Evolutionary conservation across 2,888 invertebrate species (phyloP).

Genomic region (Phlogophora meticulosa): DNA sequence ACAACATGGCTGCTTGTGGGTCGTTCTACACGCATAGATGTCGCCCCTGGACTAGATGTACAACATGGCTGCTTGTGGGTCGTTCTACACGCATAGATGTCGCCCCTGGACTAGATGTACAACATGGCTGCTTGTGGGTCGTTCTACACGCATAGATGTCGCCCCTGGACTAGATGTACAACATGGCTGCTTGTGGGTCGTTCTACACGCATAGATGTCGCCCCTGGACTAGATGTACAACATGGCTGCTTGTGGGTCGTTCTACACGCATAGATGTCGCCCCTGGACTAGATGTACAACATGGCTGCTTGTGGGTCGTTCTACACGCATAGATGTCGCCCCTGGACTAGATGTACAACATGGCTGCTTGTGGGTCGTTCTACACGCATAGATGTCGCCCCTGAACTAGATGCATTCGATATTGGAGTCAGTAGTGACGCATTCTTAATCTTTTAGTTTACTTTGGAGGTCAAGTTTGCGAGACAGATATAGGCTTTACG

Average conservation of each 20-base stretch:
- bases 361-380: neutral
- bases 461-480: slow-evolving; percentile 14
- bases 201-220: neutral
- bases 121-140: neutral
- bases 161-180: slow-evolving; percentile 32
- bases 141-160: neutral
- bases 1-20: neutral
- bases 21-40: no score
- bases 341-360: slow-evolving; percentile 30
- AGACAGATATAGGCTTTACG: slow-evolving; percentile 3
- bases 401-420: slow-evolving; percentile 29
- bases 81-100: no score
- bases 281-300: slow-evolving; percentile 32
- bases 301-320: neutral
- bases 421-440: slow-evolving; percentile 13
- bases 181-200: neutral
- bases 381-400: neutral
- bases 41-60: slow-evolving; percentile 34
- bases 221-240: slow-evolving; percentile 32
- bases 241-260: neutral
- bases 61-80: neutral
- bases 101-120: slow-evolving; percentile 34
- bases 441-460: neutral
- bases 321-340: neutral
- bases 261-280: neutral